Evolutionary conservation across 2,888 invertebrate genomes (phyloP), one percentile per base, ranked within the genome.

Genomic region (Euplagia quadripunctaria): DNA sequence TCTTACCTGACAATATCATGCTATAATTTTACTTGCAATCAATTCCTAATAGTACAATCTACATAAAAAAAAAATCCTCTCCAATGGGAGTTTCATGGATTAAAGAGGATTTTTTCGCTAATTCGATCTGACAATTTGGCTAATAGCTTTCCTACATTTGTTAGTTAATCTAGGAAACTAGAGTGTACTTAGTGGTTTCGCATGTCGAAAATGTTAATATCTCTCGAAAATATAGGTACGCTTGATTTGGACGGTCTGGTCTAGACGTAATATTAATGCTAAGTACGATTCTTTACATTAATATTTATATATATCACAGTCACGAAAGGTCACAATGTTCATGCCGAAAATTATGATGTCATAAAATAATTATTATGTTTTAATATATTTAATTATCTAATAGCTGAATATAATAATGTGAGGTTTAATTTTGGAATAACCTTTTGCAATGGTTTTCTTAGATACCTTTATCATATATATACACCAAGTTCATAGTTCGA

Each of bases 121-220:
- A 31, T 31, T 31, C 31, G 31, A 31, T 31, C 31, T 31, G 31
- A 31, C 31, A 31, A 68, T 68, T 71, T 65, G 66, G 42, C 49
- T 65, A 8, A 64, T 69, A 16, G 14, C 20, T 7, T 61, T 63
- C 11, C 31, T 11, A 17, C 11, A 67, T 41, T 41, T 41, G 52
- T 41, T 67, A 43, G 17, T 63, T 72, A 64, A 5, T 1, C 17
- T 31, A 31, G 2, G 31, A 31, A 31, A 42, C 61, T 55, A 71
- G 46, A 64, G 64, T 68, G 72, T 52, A 68, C 61, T 64, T 2
- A 8, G 31, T n/a, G 49, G 72, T 42, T 76, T 77, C 20, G 58
- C 55, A 58, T 58, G 55, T 58, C 20, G 12, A 12, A 12, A 20
- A 58, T 20, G 20, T 58, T 0, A 55, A 20, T 55, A 55, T 11